These are phyloP conservation scores for Drosophila sp. DNA, from an alignment of 1,140 invertebrate genomes.

Conservation along the genomic window DNA sequence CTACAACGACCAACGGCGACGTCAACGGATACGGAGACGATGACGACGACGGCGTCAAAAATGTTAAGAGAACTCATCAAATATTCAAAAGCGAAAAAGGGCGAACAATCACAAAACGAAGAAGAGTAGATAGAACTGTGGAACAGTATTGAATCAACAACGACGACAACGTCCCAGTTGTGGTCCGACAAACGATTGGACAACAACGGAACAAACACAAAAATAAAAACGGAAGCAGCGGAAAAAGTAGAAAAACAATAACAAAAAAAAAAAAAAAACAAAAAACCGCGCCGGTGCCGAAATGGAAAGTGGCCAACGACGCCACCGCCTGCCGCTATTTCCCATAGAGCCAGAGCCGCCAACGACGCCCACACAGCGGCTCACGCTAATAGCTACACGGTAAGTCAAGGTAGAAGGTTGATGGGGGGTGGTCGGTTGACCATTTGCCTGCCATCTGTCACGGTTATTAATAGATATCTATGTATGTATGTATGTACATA, in stretches of 20 bases:
- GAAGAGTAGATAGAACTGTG: constrained; percentile 2
- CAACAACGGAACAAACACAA: constrained; percentile 12
- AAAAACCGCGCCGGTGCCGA: constrained; percentile 5
- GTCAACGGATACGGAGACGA: constrained; percentile 1
- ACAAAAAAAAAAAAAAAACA: constrained; percentile 1
- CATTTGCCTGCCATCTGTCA: constrained; percentile 23
- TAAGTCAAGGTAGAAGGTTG: constrained; percentile 30
- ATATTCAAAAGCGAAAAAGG: constrained; percentile 56
- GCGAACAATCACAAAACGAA: constrained; percentile 25
- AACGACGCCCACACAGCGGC: constrained; percentile 55
- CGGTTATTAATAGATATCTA: constrained; percentile 13
- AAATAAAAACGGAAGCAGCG: background rate
- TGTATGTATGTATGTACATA: background rate
- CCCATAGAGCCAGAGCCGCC: constrained; percentile 70
- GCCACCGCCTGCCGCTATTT: constrained; percentile 71
- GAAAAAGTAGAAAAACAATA: background rate
- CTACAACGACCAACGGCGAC: background rate
- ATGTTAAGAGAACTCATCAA: constrained; percentile 72
- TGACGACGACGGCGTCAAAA: constrained; percentile 40
- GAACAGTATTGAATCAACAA: constrained; percentile 16
- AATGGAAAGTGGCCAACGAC: constrained; percentile 39
- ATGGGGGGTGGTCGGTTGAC: constrained; percentile 26
- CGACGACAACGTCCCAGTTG: constrained; percentile 30
- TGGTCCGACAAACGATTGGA: constrained; percentile 28
- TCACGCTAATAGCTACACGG: constrained; percentile 61